Conservation (phyloP, 2,888 invertebrate genomes). For the Anoplius nigerrimus region DNA sequence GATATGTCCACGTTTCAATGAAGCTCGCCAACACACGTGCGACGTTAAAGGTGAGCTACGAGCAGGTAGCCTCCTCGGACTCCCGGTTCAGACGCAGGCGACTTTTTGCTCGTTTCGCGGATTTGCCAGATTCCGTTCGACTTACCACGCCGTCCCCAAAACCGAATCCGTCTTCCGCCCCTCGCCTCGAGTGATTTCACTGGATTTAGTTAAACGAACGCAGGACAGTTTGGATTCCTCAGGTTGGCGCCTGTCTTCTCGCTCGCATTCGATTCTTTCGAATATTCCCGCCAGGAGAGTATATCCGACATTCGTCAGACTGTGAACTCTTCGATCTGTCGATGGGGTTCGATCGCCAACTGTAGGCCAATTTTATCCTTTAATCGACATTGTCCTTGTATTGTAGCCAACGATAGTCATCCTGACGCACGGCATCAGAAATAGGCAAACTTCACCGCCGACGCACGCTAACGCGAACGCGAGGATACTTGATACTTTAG, state of each 20-base stretch:
- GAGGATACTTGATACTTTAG: too few relatives aligned
- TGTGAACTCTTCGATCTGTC: slow-evolving; percentile 18
- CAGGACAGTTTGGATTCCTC: neutral
- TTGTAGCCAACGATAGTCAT: too few relatives aligned
- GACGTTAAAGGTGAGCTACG: slow-evolving; percentile 8
- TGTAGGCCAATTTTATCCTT: too few relatives aligned
- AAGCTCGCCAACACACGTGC: neutral
- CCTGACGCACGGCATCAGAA: too few relatives aligned
- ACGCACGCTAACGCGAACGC: too few relatives aligned
- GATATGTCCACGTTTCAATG: neutral
- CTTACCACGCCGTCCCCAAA: neutral
- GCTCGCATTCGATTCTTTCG: neutral
- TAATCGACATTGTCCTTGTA: too few relatives aligned
- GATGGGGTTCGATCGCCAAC: slow-evolving; percentile 27
- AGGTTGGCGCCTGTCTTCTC: slow-evolving; percentile 15
- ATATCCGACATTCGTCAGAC: slow-evolving; percentile 30
- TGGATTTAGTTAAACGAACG: neutral
- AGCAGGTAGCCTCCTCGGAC: neutral
- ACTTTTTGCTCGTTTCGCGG: neutral
- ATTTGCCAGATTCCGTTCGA: slow-evolving; percentile 7
- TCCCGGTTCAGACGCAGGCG: neutral
- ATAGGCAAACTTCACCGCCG: too few relatives aligned
- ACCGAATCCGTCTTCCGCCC: neutral
- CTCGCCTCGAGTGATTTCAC: neutral
- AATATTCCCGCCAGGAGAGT: slow-evolving; percentile 2